Evolutionary conservation across 2,888 invertebrate genomes (phyloP).

Genomic region (Luperina nickerlii): DNA sequence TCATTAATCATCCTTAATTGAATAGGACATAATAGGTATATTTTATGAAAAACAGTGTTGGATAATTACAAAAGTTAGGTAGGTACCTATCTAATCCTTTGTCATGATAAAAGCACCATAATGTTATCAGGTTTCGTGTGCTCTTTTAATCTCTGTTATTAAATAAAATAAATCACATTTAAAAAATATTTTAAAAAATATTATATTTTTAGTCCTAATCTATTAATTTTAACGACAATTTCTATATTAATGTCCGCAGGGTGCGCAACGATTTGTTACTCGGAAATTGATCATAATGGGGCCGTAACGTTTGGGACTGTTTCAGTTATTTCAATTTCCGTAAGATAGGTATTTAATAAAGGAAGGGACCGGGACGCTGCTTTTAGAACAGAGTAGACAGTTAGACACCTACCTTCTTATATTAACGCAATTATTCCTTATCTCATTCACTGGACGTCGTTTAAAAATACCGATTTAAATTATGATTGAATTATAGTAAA

Average conservation of each 20-base stretch:
- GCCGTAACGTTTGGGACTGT: constrained; percentile 63
- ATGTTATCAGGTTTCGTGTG: constrained; percentile 1
- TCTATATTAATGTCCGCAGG: constrained; percentile 8
- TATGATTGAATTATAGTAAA: neutral
- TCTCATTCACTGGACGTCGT: constrained; percentile 18
- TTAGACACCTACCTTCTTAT: constrained; percentile 14
- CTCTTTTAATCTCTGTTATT: neutral
- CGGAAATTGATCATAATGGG: constrained; percentile 74
- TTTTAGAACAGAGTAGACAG: constrained; percentile 54
- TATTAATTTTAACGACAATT: constrained; percentile 20
- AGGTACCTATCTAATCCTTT: constrained; percentile 1
- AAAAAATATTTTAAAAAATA: too few relatives aligned
- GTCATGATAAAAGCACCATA: neutral
- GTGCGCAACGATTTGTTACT: constrained; percentile 53
- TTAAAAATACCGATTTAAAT: constrained; percentile 7
- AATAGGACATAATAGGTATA: neutral
- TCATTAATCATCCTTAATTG: neutral
- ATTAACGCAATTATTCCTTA: constrained; percentile 49
- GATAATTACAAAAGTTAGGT: constrained; percentile 16
- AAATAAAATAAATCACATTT: neutral
- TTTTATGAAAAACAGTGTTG: constrained; percentile 1
- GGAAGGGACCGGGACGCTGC: constrained; percentile 70
- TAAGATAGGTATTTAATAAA: constrained; percentile 76
- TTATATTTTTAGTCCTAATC: neutral
- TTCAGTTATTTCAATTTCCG: constrained; percentile 79